A percentile compares a stretch with the other conserved stretches of the same genome.
phyloP scores from a whole-genome alignment of 2,113 vertebrate genomes.

The Solea solea region DNA sequence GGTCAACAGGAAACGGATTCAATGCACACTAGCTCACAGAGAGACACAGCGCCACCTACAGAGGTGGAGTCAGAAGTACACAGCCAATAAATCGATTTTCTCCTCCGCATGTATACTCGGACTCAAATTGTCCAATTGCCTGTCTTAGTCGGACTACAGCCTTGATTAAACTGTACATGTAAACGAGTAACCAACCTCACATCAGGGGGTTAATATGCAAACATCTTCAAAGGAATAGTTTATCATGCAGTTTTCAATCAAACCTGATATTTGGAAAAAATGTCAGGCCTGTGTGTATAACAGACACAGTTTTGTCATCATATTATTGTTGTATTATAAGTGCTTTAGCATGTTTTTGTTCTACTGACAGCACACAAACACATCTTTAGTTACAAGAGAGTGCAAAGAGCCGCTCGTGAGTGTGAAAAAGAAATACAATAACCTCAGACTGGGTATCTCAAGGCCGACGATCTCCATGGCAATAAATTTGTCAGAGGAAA shows the following conservation, averaged over 20 bases:
- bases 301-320: constrained; percentile 32
- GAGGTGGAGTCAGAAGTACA: no score
- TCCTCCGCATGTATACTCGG: no score
- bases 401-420: constrained; percentile 9
- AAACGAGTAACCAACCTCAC: no score
- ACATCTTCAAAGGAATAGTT: no score
- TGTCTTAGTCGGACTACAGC: no score
- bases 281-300: background rate
- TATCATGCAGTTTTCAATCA: background rate
- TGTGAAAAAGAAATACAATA: constrained; percentile 49
- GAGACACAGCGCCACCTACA: no score
- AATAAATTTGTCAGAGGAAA: constrained; percentile 64
- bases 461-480: constrained; percentile 51
- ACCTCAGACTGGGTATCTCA: constrained; percentile 35
- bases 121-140: no score
- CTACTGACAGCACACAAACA: background rate
- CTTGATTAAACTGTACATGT: no score
- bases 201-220: no score
- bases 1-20: no score
- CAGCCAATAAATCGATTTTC: no score
- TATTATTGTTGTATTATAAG: background rate
- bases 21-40: no score
- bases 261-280: constrained; percentile 28
- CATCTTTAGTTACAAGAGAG: constrained; percentile 22
- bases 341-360: constrained; percentile 7